Conservation (phyloP, 2,888 invertebrate genomes). For the Ptychoptera contaminata region DNA sequence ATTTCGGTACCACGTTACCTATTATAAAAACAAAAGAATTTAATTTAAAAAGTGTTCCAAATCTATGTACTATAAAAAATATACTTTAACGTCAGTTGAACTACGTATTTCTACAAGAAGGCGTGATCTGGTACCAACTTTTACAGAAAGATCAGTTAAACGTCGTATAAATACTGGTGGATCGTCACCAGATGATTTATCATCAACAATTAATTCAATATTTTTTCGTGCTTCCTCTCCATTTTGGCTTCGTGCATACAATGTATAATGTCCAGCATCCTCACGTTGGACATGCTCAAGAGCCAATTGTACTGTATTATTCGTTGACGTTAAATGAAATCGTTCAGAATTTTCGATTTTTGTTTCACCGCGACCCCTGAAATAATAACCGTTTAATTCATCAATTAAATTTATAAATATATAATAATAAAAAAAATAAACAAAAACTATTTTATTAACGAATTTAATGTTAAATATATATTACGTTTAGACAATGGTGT, state of each 20-base stretch:
- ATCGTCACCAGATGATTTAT: conserved; percentile 45
- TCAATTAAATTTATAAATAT: no score
- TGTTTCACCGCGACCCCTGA: conserved; percentile 39
- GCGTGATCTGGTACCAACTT: conserved; percentile 75
- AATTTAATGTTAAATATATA: no score
- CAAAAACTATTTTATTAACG: no score
- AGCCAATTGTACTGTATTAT: conserved; percentile 52
- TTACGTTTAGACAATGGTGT: no score
- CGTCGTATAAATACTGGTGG: conserved; percentile 72
- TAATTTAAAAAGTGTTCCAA: not conserved
- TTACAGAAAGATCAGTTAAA: conserved; percentile 72
- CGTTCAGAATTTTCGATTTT: conserved; percentile 48
- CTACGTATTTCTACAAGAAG: conserved; percentile 73
- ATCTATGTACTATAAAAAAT: conserved; percentile 1
- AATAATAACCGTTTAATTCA: conserved; percentile 8
- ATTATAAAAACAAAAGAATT: not conserved
- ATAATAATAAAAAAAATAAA: no score
- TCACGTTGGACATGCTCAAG: conserved; percentile 56
- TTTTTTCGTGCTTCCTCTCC: conserved; percentile 36
- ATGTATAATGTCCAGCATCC: conserved; percentile 61
- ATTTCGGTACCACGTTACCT: conserved; percentile 83
- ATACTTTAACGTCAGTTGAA: conserved; percentile 62
- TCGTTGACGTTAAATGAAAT: conserved; percentile 37
- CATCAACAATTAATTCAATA: conserved; percentile 40
- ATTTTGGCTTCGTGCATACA: conserved; percentile 43